phyloP scores from a whole-genome alignment of 2,888 invertebrate genomes.

The Cosmia pyralina region DNA sequence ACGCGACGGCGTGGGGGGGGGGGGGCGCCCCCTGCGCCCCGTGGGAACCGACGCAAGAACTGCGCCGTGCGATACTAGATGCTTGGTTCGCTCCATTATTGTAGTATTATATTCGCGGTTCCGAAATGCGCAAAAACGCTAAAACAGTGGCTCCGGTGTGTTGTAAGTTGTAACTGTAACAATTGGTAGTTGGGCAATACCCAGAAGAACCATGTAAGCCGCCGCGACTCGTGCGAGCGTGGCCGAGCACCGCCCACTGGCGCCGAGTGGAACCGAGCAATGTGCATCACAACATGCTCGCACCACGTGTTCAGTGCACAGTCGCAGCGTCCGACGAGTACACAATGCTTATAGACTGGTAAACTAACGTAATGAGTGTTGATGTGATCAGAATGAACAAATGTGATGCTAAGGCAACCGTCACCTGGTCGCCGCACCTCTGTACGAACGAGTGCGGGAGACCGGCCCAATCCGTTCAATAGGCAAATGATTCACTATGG shows the following conservation, averaged over 20 bases:
- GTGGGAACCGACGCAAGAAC: slow-evolving; percentile 35
- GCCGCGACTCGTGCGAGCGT: neutral
- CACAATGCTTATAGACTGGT: too few species aligned
- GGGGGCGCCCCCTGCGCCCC: neutral
- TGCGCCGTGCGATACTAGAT: slow-evolving; percentile 8
- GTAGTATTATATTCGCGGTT: slow-evolving; percentile 10
- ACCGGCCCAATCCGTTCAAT: neutral
- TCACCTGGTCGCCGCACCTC: too few species aligned
- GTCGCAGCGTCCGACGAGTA: too few species aligned
- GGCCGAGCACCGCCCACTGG: neutral
- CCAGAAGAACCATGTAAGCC: slow-evolving; percentile 32
- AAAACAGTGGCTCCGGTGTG: slow-evolving; percentile 28
- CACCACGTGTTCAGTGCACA: too few species aligned
- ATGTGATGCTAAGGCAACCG: too few species aligned
- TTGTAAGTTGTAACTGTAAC: slow-evolving; percentile 24
- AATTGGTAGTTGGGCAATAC: slow-evolving; percentile 31
- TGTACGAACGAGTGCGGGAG: neutral
- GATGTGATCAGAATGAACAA: too few species aligned
- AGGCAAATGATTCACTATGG: neutral
- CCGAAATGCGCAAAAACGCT: slow-evolving; percentile 45
- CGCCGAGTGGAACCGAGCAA: neutral
- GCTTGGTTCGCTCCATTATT: slow-evolving; percentile 14
- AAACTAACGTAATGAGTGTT: too few species aligned
- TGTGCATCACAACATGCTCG: neutral
- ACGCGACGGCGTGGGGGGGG: neutral